Evolutionary conservation across 2,888 invertebrate genomes (phyloP).

Genomic region (Amorpha juglandis): DNA sequence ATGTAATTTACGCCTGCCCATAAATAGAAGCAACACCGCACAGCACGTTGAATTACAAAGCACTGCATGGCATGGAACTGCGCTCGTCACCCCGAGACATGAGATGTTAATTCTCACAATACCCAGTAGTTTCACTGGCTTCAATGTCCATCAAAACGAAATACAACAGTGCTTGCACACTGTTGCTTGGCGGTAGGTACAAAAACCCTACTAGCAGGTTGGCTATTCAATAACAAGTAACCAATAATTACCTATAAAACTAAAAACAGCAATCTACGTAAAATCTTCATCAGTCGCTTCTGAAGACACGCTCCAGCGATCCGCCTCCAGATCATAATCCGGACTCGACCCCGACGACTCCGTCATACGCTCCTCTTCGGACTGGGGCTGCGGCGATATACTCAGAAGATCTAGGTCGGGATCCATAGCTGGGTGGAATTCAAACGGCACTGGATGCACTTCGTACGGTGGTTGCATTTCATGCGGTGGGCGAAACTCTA

Average conservation of each 20-base stretch:
- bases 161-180: too few species aligned
- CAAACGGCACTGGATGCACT: background rate
- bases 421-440: background rate
- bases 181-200: too few species aligned
- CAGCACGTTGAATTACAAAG: too few species aligned
- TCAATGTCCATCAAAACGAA: too few species aligned
- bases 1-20: too few species aligned
- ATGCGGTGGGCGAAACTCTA: background rate
- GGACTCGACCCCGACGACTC: slow-evolving; percentile 2
- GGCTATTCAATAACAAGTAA: background rate
- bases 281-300: background rate
- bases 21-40: too few species aligned
- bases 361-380: background rate
- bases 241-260: slow-evolving; percentile 10
- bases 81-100: too few species aligned
- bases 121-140: too few species aligned
- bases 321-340: background rate
- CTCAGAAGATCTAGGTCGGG: background rate
- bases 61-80: too few species aligned
- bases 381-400: background rate
- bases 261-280: background rate
- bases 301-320: slow-evolving; percentile 13
- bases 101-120: too few species aligned
- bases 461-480: background rate
- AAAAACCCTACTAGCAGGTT: too few species aligned